Evolutionary conservation across 2,113 vertebrate species (phyloP).

Genomic region (Bucco capensis): DNA sequence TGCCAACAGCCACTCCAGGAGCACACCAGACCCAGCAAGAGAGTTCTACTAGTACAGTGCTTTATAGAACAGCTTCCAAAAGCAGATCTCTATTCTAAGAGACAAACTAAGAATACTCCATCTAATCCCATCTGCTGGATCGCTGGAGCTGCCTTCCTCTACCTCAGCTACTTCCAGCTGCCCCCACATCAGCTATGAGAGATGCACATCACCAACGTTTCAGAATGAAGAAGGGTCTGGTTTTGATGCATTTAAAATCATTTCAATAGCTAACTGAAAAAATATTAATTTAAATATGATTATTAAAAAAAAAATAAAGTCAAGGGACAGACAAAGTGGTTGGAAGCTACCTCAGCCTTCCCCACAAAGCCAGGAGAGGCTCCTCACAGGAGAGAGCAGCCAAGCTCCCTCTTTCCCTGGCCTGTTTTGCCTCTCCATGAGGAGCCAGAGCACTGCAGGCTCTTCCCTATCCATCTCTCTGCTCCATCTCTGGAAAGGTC

Average conservation of each 20-base stretch:
- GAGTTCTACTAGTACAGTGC: neutral
- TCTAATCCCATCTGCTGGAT: neutral
- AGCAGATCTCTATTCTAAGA: neutral
- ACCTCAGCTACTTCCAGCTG: too few species aligned
- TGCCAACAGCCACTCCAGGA: neutral
- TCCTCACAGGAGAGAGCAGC: neutral
- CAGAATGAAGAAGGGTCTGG: too few species aligned
- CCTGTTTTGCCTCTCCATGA: neutral
- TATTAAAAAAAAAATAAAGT: too few species aligned
- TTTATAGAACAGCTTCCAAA: neutral
- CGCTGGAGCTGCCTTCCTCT: neutral
- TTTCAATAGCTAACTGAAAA: too few species aligned
- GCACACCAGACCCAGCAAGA: neutral
- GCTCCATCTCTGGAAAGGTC: conserved; percentile 54
- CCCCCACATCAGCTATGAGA: too few species aligned
- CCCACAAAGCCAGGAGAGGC: too few species aligned
- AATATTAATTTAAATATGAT: too few species aligned
- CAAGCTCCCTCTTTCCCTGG: neutral
- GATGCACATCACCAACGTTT: too few species aligned
- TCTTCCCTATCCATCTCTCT: conserved; percentile 29
- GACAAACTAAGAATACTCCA: neutral
- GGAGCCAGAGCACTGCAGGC: conserved; percentile 4
- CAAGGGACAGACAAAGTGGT: too few species aligned
- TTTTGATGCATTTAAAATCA: too few species aligned
- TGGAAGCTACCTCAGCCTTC: too few species aligned